These are phyloP conservation scores for Drosophila punjabiensis DNA, from an alignment of 1,140 invertebrate species.

Conservation along the genomic window DNA sequence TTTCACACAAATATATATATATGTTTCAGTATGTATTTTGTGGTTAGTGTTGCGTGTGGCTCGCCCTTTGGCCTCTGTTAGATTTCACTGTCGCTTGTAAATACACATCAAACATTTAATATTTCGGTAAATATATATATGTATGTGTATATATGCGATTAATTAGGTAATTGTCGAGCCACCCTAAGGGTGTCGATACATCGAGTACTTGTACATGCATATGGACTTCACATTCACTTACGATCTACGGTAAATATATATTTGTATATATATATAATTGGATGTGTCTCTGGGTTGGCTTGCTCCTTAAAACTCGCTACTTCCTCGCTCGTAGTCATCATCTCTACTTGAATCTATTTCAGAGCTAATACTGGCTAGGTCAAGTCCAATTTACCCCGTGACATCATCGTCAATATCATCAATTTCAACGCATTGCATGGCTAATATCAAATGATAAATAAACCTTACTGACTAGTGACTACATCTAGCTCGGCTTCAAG, in stretches of 20 bases:
- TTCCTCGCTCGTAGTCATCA: background rate
- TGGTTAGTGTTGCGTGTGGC: background rate
- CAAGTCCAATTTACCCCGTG: background rate
- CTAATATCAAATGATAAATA: conserved; percentile 49
- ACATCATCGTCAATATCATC: conserved; percentile 42
- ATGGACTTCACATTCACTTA: conserved; percentile 38
- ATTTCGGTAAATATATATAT: conserved; percentile 22
- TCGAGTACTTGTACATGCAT: conserved; percentile 12
- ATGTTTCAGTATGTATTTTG: background rate
- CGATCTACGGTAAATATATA: conserved; percentile 28
- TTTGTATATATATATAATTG: conserved; percentile 21
- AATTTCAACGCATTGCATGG: conserved; percentile 57
- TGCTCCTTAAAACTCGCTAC: background rate
- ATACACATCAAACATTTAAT: conserved; percentile 49
- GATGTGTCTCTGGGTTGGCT: conserved; percentile 24
- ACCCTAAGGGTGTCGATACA: conserved; percentile 24
- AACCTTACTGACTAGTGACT: conserved; percentile 11
- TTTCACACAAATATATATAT: conserved; percentile 3
- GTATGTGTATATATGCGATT: conserved; percentile 8
- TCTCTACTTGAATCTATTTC: background rate
- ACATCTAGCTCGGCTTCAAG: conserved; percentile 4
- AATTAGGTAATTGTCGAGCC: conserved; percentile 10
- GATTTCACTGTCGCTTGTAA: conserved; percentile 29
- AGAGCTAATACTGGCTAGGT: background rate
- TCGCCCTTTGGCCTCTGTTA: conserved; percentile 25